Conservation (phyloP, 2,888 invertebrate genomes). For the Griposia aprilina region DNA sequence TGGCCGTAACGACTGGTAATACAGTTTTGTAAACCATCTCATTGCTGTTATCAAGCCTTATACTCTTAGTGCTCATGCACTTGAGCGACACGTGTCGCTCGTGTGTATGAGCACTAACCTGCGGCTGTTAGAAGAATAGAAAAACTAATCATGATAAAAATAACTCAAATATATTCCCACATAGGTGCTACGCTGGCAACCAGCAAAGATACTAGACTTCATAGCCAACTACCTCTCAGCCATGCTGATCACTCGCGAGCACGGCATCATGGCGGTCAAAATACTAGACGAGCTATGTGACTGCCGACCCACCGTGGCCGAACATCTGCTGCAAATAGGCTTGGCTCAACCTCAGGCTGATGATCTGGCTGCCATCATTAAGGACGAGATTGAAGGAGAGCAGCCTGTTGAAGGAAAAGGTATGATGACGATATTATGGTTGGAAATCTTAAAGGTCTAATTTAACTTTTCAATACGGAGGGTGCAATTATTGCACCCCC, state of each 20-base stretch:
- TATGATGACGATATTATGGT: conserved; percentile 47
- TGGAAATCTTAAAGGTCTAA: too few species aligned
- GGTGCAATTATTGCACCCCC: too few species aligned
- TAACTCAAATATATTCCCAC: neutral
- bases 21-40: too few species aligned
- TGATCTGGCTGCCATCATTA: conserved; percentile 78
- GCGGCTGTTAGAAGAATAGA: too few species aligned
- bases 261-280: conserved; percentile 84
- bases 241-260: conserved; percentile 92
- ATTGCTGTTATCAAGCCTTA: too few species aligned
- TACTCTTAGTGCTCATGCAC: too few species aligned
- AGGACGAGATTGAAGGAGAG: conserved; percentile 78
- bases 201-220: conserved; percentile 92
- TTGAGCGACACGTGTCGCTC: too few species aligned
- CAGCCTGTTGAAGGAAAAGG: conserved; percentile 80
- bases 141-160: too few species aligned
- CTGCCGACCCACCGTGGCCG: conserved; percentile 82
- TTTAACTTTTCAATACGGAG: too few species aligned
- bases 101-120: too few species aligned
- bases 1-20: too few species aligned
- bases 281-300: conserved; percentile 87
- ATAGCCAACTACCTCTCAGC: conserved; percentile 94
- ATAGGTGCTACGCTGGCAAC: conserved; percentile 93
- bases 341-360: conserved; percentile 69
- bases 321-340: conserved; percentile 80